Evolutionary conservation across 2,888 invertebrate species (phyloP).

Genomic region (Notodonta ziczac): DNA sequence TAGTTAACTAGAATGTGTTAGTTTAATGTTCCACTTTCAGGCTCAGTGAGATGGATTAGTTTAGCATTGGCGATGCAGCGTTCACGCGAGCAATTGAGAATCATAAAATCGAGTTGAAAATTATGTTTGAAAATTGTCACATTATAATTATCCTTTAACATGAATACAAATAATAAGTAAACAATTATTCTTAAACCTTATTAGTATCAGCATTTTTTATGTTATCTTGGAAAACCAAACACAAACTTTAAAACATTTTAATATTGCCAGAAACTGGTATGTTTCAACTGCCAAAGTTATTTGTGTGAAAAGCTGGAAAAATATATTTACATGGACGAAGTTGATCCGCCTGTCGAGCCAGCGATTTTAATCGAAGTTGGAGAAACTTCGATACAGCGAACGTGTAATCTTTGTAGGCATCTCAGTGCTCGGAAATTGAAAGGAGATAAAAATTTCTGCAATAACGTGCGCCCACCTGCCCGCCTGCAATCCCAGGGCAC

Average conservation of each 20-base stretch:
- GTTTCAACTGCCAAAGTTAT: slow-evolving; percentile 1
- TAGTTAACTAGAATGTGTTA: background rate
- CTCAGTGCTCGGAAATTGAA: slow-evolving; percentile 38
- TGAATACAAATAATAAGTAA: too few species aligned
- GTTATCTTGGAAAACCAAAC: background rate
- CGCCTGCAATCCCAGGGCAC: slow-evolving; percentile 24
- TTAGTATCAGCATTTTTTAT: background rate
- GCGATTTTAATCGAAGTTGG: slow-evolving; percentile 44
- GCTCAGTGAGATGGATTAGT: background rate
- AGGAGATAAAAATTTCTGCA: slow-evolving; percentile 42
- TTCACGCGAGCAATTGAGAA: too few species aligned
- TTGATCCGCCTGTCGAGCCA: slow-evolving; percentile 37
- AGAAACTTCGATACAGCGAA: slow-evolving; percentile 33
- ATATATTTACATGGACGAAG: slow-evolving; percentile 36
- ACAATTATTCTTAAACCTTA: too few species aligned
- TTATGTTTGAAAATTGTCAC: too few species aligned
- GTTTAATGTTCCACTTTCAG: background rate
- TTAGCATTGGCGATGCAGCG: too few species aligned
- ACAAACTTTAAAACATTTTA: background rate
- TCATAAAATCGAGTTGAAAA: too few species aligned
- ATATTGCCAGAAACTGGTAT: slow-evolving; percentile 1
- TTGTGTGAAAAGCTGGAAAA: slow-evolving; percentile 8
- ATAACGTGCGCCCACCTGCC: slow-evolving; percentile 24
- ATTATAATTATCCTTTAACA: too few species aligned
- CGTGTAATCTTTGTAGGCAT: slow-evolving; percentile 40